Base-by-base conservation (phyloP, 1,140 invertebrate species). In the Theocolax elegans region DNA sequence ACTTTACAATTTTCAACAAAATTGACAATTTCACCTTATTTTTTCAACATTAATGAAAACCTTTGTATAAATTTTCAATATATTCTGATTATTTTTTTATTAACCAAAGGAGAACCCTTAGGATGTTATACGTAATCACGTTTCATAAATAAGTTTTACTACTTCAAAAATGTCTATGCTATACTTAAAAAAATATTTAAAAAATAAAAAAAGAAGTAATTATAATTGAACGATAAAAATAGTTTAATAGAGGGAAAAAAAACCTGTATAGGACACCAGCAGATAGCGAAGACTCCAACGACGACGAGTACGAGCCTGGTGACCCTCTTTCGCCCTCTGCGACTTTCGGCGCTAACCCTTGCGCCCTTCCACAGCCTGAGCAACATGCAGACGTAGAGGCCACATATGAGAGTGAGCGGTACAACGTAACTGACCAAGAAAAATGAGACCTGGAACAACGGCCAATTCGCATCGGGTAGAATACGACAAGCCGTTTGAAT, bases 261-360 rank as follows among this genome's bases (percentile, higher is more conserved):
- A 72, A 95, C 92, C 88, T 97, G 96, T 78, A 98, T 94, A 1
- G 97, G 97, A 75, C 94, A 92, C 97, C 97, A 99, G 85, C 96
- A 98, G 38, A 97, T 87, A 10, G 96, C 96, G 82, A 98, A 98
- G 31, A 97, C 96, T 21, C 95, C 91, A 0, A 98, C 95, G 15
- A 99, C 96, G 21, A 97, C 93, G 40, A 97, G 89, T 8, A 99
- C 95, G 91, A 99, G 94, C 70, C 94, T 88, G 1, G 96, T 98
- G 1, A 97, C 97, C 69, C 96, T 89, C 82, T 93, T 93, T 83
- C 96, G 96, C 29, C 95, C 94, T 74, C 94, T 89, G 51, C 94
- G 86, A 56, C 89, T 90, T 77, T 93, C 92, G 1, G 89, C 89
- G 31, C 90, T 91, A 35, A 88, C 87, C 0, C 93, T 93, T 25